phyloP scores from a whole-genome alignment of 2,888 invertebrate genomes.

The Ephialtes manifestator region DNA sequence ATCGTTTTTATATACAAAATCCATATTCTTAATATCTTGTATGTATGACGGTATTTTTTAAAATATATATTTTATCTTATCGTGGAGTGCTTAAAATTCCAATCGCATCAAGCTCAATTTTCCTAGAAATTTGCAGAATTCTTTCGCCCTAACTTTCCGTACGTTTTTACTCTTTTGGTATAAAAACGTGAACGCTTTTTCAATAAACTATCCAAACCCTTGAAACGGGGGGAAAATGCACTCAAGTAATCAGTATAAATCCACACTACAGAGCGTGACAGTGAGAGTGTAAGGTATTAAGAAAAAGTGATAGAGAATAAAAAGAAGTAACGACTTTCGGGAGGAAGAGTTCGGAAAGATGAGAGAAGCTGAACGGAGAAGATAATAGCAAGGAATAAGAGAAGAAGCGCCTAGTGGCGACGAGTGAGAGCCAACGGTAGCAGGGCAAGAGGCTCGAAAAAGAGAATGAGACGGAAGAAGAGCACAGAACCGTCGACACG shows the following conservation, averaged over 20 bases:
- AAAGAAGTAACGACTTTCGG: neutral
- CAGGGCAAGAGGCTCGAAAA: slow-evolving; percentile 48
- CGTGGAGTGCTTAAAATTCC: too few species aligned
- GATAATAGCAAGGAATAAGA: slow-evolving; percentile 31
- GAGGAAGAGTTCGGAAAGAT: slow-evolving; percentile 40
- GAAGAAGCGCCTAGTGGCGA: slow-evolving; percentile 30
- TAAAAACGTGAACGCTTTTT: too few species aligned
- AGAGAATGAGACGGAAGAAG: slow-evolving; percentile 50
- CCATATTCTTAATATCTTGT: too few species aligned
- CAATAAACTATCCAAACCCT: too few species aligned
- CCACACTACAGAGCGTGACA: neutral
- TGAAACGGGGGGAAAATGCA: neutral
- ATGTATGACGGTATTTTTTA: too few species aligned
- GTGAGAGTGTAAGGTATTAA: neutral
- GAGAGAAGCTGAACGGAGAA: slow-evolving; percentile 42
- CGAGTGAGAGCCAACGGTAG: slow-evolving; percentile 50
- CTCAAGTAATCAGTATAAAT: neutral
- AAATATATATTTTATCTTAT: too few species aligned
- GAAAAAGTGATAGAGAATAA: neutral
- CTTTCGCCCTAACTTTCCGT: too few species aligned
- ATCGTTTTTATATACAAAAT: too few species aligned
- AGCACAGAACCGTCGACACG: slow-evolving; percentile 48
- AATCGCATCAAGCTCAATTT: too few species aligned
- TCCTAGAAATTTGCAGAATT: too few species aligned
- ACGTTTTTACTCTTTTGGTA: too few species aligned